Percentiles rank a stretch among this genome's conserved stretches.
These are phyloP conservation scores for Boleophthalmus pectinirostris DNA, from an alignment of 2,113 vertebrate species.

Conservation along the genomic window DNA sequence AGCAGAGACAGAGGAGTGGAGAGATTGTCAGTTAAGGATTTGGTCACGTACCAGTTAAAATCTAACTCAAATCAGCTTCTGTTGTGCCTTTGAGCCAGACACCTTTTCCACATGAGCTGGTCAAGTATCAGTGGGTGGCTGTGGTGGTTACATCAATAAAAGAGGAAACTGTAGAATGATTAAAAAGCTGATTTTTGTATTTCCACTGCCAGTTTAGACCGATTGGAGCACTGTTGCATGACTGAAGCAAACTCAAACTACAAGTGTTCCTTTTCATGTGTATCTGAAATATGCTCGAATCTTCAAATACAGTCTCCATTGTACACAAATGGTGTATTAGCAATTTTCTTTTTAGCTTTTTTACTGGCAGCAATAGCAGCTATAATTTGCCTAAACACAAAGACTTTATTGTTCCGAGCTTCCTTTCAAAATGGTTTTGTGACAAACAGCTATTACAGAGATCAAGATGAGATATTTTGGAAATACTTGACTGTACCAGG, in stretches of 20 bases:
- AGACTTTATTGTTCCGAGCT: not conserved
- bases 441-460: not conserved
- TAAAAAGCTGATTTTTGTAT: not conserved
- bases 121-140: not conserved
- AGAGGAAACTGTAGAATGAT: not conserved
- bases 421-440: not conserved
- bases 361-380: not conserved
- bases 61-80: not conserved
- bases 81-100: not conserved
- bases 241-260: not conserved
- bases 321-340: not conserved
- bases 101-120: not conserved
- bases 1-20: not conserved
- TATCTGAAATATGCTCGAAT: not conserved
- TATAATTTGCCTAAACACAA: not conserved
- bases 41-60: not conserved
- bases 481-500: not conserved
- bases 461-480: not conserved
- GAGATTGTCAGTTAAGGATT: not conserved
- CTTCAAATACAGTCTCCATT: not conserved
- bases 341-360: not conserved
- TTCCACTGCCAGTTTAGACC: not conserved
- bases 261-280: not conserved
- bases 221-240: not conserved
- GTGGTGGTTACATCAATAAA: not conserved